Evolutionary conservation across 2,797 vertebrate species (phyloP).

Genomic region (Lepidocolaptes lacrymiger): DNA sequence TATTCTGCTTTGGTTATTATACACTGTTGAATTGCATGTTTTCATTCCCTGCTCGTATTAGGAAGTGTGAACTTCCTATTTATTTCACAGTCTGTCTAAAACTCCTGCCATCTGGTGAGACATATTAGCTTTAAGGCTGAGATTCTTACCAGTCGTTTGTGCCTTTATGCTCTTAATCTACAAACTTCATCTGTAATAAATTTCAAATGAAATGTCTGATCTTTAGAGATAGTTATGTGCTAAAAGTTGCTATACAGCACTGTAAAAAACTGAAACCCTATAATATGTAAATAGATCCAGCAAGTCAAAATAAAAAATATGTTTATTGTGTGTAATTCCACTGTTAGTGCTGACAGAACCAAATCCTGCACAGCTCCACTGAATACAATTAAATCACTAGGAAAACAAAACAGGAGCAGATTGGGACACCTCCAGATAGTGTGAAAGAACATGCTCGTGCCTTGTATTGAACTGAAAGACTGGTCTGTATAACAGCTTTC

Average conservation of each 20-base stretch:
- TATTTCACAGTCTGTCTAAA: constrained; percentile 38
- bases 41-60: neutral
- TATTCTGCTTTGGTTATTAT: neutral
- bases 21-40: neutral
- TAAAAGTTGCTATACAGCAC: neutral
- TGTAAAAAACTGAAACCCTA: neutral
- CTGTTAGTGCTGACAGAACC: neutral
- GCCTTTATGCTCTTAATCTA: neutral
- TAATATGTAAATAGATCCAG: neutral
- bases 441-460: neutral
- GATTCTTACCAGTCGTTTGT: neutral
- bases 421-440: neutral
- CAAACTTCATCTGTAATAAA: neutral
- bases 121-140: neutral
- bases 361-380: neutral
- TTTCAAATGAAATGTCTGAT: neutral
- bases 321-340: neutral
- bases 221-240: neutral
- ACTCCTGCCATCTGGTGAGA: constrained; percentile 20
- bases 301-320: neutral
- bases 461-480: neutral
- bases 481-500: neutral
- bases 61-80: constrained; percentile 41
- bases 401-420: neutral
- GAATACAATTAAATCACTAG: neutral